Conservation (phyloP, 1,140 invertebrate species). For the Anoplolepis gracilipes region DNA sequence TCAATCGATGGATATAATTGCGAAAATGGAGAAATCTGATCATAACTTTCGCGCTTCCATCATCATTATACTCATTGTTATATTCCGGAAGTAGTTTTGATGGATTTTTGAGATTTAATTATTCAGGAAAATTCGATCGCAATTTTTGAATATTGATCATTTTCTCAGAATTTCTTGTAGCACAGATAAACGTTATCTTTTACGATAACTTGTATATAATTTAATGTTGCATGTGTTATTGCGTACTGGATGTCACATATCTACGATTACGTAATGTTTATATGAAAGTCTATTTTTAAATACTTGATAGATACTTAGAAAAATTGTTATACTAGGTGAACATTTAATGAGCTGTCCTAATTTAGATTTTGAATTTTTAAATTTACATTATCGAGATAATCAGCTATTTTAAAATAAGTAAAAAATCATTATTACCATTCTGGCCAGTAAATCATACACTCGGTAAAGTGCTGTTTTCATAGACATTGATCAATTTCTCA, state of each 20-base stretch:
- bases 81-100: neutral
- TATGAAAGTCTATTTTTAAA: neutral
- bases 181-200: neutral
- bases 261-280: neutral
- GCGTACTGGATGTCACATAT: neutral
- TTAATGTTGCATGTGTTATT: neutral
- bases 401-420: conserved; percentile 6
- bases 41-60: conserved; percentile 28
- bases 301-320: neutral
- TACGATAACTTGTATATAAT: neutral
- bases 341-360: neutral
- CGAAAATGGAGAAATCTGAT: conserved; percentile 32
- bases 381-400: conserved; percentile 27
- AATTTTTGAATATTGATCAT: neutral
- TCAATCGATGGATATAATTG: conserved; percentile 36
- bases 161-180: neutral
- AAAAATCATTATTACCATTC: conserved; percentile 26
- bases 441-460: neutral
- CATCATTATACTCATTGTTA: conserved; percentile 4
- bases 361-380: neutral
- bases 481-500: conserved; percentile 44
- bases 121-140: neutral
- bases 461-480: conserved; percentile 46
- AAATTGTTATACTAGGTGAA: neutral
- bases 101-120: neutral